Conservation (phyloP, 2,888 invertebrate species). For the Ochropleura leucogaster region DNA sequence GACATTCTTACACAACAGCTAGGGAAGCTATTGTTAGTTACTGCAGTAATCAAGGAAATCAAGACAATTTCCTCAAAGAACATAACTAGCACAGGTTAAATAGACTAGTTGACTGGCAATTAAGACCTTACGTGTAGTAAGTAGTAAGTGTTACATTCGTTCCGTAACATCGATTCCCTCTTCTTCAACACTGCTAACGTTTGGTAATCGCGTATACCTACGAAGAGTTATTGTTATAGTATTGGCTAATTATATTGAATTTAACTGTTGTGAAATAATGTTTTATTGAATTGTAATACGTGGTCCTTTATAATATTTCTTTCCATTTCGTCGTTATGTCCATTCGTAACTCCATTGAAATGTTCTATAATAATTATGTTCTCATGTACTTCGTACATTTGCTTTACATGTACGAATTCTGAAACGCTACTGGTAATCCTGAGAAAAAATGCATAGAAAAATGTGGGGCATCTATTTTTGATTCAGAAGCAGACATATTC, state of each 20-base stretch:
- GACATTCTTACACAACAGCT: constrained; percentile 17
- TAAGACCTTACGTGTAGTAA: constrained; percentile 74
- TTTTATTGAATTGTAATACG: constrained; percentile 1
- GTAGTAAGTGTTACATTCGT: constrained; percentile 84
- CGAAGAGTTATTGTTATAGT: constrained; percentile 44
- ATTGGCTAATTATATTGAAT: constrained; percentile 36
- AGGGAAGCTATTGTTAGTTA: constrained; percentile 9
- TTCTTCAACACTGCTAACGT: constrained; percentile 67
- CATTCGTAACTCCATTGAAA: background rate
- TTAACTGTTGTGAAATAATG: constrained; percentile 10
- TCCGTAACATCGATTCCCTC: constrained; percentile 84
- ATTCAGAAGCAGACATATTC: constrained; percentile 33
- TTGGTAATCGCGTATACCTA: constrained; percentile 69
- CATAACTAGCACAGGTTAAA: constrained; percentile 64
- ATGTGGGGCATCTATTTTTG: constrained; percentile 57
- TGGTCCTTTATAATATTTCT: background rate
- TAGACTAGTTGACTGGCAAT: constrained; percentile 67
- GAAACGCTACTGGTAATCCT: background rate
- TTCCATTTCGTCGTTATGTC: background rate
- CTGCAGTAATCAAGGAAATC: constrained; percentile 57
- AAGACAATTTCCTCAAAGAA: constrained; percentile 63
- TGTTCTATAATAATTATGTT: background rate
- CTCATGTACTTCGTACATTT: background rate
- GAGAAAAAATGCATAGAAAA: constrained; percentile 36
- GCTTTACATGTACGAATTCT: background rate